Evolutionary conservation across 1,140 invertebrate species (phyloP).

Genomic region (Odontomachus brunneus): DNA sequence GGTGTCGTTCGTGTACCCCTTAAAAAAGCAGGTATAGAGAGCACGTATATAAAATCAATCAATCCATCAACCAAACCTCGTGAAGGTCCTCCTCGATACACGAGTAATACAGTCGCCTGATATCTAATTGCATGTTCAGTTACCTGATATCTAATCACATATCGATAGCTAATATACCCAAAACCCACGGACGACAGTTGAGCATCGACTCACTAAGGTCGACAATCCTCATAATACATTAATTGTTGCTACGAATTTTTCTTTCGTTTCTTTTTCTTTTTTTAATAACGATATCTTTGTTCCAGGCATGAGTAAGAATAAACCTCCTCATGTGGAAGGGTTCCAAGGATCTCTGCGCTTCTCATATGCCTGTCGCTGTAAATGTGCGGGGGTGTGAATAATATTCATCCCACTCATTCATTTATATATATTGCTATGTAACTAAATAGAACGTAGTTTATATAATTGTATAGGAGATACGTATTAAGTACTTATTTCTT

Average conservation of each 20-base stretch:
- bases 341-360: background rate
- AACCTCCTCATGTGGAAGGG: background rate
- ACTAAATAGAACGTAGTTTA: constrained; percentile 45
- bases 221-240: too few relatives aligned
- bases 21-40: constrained; percentile 6
- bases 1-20: constrained; percentile 72
- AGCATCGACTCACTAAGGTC: too few relatives aligned
- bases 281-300: background rate
- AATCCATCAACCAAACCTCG: too few relatives aligned
- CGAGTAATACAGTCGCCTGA: too few relatives aligned
- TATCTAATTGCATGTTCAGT: too few relatives aligned
- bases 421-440: constrained; percentile 5
- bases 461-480: constrained; percentile 28
- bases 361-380: constrained; percentile 14
- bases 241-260: too few relatives aligned
- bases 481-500: constrained; percentile 42
- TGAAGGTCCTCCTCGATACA: too few relatives aligned
- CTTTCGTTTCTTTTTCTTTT: too few relatives aligned
- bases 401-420: constrained; percentile 29
- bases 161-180: too few relatives aligned
- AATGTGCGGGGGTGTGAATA: constrained; percentile 23
- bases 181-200: too few relatives aligned
- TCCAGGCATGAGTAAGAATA: background rate
- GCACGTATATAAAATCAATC: too few relatives aligned
- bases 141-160: too few relatives aligned